phyloP scores from a whole-genome alignment of 2,888 invertebrate species.

The Acronicta leporina region DNA sequence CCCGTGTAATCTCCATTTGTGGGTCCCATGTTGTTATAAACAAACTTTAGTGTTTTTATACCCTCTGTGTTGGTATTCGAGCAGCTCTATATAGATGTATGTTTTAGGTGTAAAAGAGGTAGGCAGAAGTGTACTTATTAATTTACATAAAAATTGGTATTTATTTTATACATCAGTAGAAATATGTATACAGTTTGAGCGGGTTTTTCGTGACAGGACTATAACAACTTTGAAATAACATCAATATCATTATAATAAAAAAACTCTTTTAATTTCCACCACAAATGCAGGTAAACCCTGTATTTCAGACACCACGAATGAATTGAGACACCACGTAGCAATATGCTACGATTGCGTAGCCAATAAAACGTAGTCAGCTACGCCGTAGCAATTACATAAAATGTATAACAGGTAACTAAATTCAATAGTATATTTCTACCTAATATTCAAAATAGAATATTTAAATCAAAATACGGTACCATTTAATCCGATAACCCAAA shows the following conservation, averaged over 20 bases:
- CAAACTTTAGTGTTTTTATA: slow-evolving; percentile 45
- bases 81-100: slow-evolving; percentile 1
- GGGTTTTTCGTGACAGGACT: no score
- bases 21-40: slow-evolving; percentile 46
- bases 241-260: no score
- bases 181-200: no score
- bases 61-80: slow-evolving; percentile 23
- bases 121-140: no score
- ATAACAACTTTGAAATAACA: no score
- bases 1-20: slow-evolving; percentile 52
- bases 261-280: no score
- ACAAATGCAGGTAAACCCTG: no score
- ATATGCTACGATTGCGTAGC: slow-evolving; percentile 22
- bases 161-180: no score
- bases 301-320: no score
- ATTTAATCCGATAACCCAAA: slow-evolving; percentile 48
- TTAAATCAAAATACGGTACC: slow-evolving; percentile 30
- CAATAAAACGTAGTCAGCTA: slow-evolving; percentile 14
- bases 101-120: background rate
- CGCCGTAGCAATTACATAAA: slow-evolving; percentile 18
- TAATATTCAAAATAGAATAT: slow-evolving; percentile 22
- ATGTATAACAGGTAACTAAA: slow-evolving; percentile 9
- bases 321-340: background rate
- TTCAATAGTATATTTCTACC: slow-evolving; percentile 17
- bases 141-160: no score